These are phyloP conservation scores for Onthophagus sagittarius DNA, from an alignment of 2,888 invertebrate genomes.

Conservation along the genomic window DNA sequence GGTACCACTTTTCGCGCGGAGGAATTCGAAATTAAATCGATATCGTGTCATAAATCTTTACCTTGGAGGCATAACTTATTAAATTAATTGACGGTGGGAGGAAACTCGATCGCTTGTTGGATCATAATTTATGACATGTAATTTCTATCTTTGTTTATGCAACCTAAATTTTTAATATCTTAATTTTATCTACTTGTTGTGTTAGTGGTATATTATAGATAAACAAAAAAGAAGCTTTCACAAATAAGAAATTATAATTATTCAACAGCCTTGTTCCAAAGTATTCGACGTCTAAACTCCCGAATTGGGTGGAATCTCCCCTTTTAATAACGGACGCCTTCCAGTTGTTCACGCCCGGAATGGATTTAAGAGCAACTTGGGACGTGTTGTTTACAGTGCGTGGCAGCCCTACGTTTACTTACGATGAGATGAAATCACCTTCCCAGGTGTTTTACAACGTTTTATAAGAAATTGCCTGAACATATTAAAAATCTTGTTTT, in stretches of 20 bases:
- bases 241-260: slow-evolving; percentile 13
- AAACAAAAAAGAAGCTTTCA: not conserved
- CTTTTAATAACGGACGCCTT: slow-evolving; percentile 39
- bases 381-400: slow-evolving; percentile 38
- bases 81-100: slow-evolving; percentile 2
- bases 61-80: slow-evolving; percentile 3
- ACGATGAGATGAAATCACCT: slow-evolving; percentile 35
- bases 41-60: slow-evolving; percentile 3
- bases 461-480: not conserved
- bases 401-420: slow-evolving; percentile 25
- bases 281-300: not conserved
- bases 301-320: slow-evolving; percentile 16
- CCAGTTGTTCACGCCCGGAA: slow-evolving; percentile 35
- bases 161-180: not conserved
- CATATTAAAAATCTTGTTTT: not conserved
- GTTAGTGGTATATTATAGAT: not conserved
- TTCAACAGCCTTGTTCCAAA: slow-evolving; percentile 5
- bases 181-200: not conserved
- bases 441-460: slow-evolving; percentile 6
- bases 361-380: slow-evolving; percentile 40
- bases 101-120: not conserved
- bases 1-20: not conserved
- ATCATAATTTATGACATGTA: slow-evolving; percentile 1
- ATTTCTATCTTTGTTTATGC: slow-evolving; percentile 2
- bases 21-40: slow-evolving; percentile 12